Conservation (phyloP, 2,888 invertebrate species). For the Stramonita haemastoma region DNA sequence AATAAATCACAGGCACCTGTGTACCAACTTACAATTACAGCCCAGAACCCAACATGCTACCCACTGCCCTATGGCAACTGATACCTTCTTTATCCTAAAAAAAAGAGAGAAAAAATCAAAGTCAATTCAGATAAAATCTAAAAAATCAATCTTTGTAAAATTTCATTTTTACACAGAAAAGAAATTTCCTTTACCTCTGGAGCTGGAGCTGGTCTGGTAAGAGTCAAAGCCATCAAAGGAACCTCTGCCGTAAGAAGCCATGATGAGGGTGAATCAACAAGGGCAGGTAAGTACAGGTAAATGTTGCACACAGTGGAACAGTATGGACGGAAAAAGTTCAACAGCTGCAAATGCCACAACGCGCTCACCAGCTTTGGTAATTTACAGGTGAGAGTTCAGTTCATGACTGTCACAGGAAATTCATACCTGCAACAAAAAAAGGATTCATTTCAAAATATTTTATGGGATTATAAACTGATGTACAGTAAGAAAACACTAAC, state of each 20-base stretch:
- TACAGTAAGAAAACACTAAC: too few species aligned
- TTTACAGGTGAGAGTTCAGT: neutral
- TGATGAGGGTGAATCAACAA: slow-evolving; percentile 39
- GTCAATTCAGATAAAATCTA: too few species aligned
- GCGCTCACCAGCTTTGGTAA: neutral
- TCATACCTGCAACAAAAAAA: neutral
- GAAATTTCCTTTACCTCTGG: slow-evolving; percentile 34
- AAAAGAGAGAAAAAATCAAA: too few species aligned
- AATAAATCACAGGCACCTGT: too few species aligned
- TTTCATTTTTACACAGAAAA: too few species aligned
- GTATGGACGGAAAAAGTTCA: neutral
- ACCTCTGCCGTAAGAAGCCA: slow-evolving; percentile 68
- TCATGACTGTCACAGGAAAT: slow-evolving; percentile 2
- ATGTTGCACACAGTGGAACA: neutral
- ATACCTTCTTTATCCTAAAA: too few species aligned
- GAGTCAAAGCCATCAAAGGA: slow-evolving; percentile 64
- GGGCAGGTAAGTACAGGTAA: neutral
- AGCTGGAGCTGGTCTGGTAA: slow-evolving; percentile 49
- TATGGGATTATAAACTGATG: too few species aligned
- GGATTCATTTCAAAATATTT: too few species aligned
- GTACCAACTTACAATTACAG: too few species aligned
- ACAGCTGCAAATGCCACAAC: neutral
- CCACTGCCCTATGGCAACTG: too few species aligned
- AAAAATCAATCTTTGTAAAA: too few species aligned
- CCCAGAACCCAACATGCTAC: too few species aligned